Conservation (phyloP, 1,140 invertebrate species). For the Platyscapa corneri region DNA sequence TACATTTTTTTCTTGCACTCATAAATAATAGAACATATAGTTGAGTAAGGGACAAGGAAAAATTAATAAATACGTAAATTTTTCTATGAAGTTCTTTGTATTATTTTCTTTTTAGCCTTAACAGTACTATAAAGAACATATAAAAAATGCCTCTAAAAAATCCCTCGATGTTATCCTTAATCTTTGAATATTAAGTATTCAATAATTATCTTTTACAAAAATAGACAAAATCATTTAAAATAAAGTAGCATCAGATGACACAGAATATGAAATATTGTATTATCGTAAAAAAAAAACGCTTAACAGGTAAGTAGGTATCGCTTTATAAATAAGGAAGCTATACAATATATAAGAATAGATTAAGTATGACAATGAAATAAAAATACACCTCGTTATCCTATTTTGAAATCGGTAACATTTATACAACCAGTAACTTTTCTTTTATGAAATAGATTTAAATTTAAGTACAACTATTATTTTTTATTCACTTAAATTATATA, state of each 20-base stretch:
- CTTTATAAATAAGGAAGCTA: conserved; percentile 42
- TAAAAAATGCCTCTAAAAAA: conserved; percentile 51
- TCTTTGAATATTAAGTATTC: conserved; percentile 39
- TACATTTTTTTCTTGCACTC: too few relatives aligned
- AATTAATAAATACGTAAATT: conserved; percentile 14
- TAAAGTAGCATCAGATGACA: conserved; percentile 22
- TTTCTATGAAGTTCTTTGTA: conserved; percentile 22
- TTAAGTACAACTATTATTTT: conserved; percentile 31
- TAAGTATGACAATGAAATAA: conserved; percentile 25
- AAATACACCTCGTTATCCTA: neutral
- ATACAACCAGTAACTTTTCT: conserved; percentile 18
- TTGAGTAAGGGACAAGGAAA: too few relatives aligned
- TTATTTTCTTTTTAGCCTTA: conserved; percentile 33
- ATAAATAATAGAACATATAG: too few relatives aligned
- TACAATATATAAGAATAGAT: conserved; percentile 36
- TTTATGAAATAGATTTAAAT: conserved; percentile 18
- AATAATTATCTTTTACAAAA: conserved; percentile 16
- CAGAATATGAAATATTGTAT: neutral
- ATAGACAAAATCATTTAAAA: conserved; percentile 25
- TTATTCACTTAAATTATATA: conserved; percentile 35
- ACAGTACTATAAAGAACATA: conserved; percentile 28
- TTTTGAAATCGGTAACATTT: conserved; percentile 19
- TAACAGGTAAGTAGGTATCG: conserved; percentile 3
- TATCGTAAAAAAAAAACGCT: conserved; percentile 25
- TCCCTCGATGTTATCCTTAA: conserved; percentile 43